A percentile compares a stretch with the other conserved stretches of the same genome.
Evolutionary conservation across 1,140 invertebrate species (phyloP).

Genomic region (Proctacanthus coquilletti): DNA sequence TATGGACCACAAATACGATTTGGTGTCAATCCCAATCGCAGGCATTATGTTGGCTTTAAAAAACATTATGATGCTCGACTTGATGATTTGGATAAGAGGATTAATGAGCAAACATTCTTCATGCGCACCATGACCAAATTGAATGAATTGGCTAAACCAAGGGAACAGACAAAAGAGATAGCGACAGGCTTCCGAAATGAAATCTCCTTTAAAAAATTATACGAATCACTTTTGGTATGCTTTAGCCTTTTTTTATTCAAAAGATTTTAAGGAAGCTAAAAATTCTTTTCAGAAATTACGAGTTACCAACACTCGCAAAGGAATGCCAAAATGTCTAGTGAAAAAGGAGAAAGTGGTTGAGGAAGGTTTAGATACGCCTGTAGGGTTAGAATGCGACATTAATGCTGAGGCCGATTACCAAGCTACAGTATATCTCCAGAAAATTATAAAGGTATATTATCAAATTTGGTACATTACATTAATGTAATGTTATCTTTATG

Average conservation of each 20-base stretch:
- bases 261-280: no score
- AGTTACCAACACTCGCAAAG: neutral
- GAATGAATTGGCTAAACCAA: conserved; percentile 22
- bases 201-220: conserved; percentile 17
- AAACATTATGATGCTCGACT: conserved; percentile 22
- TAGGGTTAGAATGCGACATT: conserved; percentile 14
- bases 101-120: conserved; percentile 8
- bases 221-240: no score
- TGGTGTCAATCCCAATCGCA: conserved; percentile 34
- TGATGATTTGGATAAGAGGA: conserved; percentile 18
- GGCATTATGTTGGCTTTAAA: conserved; percentile 19
- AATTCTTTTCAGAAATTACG: no score
- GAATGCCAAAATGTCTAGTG: neutral
- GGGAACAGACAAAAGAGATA: conserved; percentile 16
- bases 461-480: no score
- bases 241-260: no score
- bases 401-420: conserved; percentile 35
- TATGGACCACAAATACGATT: conserved; percentile 35
- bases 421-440: conserved; percentile 38
- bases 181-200: conserved; percentile 24
- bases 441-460: conserved; percentile 34
- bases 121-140: conserved; percentile 18
- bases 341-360: conserved; percentile 19
- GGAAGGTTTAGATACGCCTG: conserved; percentile 30
- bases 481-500: no score